These are phyloP conservation scores for Tupaia chinensis DNA, from an alignment of 2,113 vertebrate species.

Conservation along the genomic window DNA sequence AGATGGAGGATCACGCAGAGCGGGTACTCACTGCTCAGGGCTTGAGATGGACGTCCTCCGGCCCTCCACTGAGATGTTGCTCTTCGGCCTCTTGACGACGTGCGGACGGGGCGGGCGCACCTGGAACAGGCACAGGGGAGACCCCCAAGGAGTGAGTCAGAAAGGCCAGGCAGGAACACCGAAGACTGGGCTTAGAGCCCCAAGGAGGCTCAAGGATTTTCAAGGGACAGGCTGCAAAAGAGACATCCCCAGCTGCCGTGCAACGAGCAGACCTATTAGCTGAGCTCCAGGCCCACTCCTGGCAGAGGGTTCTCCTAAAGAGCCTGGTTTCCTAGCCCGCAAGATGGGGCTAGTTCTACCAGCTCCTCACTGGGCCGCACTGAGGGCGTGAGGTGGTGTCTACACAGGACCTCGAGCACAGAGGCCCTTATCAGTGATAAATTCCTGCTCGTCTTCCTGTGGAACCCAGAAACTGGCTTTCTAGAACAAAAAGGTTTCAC, in stretches of 20 bases:
- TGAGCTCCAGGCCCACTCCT: not conserved
- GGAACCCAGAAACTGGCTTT: not conserved
- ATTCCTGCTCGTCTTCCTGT: not conserved
- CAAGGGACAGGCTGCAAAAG: not conserved
- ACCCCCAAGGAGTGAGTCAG: slow-evolving; percentile 50
- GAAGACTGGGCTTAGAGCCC: not conserved
- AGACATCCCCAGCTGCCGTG: accelerated
- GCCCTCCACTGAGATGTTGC: slow-evolving; percentile 90
- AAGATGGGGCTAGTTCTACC: not conserved
- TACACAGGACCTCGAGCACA: not conserved
- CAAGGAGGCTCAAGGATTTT: not conserved
- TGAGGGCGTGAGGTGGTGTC: not conserved
- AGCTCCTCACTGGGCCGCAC: not conserved
- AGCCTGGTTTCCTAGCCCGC: not conserved
- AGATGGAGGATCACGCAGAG: not conserved
- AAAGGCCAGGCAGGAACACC: not conserved
- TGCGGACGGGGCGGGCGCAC: slow-evolving; percentile 92
- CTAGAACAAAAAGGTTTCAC: not conserved
- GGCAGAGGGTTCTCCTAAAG: not conserved
- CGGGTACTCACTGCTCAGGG: slow-evolving; percentile 90
- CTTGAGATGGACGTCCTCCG: slow-evolving; percentile 87
- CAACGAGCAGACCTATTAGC: not conserved
- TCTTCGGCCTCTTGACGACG: slow-evolving; percentile 93
- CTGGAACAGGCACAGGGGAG: slow-evolving; percentile 82
- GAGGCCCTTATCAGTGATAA: not conserved